phyloP scores from a whole-genome alignment of 2,888 invertebrate species.

The Xiphydria camelus region DNA sequence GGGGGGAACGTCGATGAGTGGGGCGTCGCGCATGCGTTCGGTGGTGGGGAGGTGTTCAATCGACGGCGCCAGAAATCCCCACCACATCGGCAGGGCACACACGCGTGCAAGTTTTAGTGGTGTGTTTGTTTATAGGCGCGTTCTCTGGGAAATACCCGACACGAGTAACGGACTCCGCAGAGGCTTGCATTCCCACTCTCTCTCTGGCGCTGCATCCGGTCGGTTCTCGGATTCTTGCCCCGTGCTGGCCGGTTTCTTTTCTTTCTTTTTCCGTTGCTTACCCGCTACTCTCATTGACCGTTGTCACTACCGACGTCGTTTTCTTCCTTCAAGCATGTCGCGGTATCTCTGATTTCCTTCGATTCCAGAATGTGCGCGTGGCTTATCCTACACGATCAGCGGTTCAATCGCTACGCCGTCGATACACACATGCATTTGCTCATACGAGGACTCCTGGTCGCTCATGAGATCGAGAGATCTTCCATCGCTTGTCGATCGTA shows the following conservation, averaged over 20 bases:
- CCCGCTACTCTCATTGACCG: no score
- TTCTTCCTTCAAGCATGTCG: no score
- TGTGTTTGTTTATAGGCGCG: slow-evolving; percentile 54
- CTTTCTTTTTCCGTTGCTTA: slow-evolving; percentile 2
- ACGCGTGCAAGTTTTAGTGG: slow-evolving; percentile 28
- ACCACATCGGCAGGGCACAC: slow-evolving; percentile 11
- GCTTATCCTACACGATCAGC: no score
- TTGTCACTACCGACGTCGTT: no score
- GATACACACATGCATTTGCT: no score
- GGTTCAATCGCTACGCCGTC: no score
- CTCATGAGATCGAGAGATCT: no score
- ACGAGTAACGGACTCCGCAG: slow-evolving; percentile 51
- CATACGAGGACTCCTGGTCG: no score
- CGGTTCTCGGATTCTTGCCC: slow-evolving; percentile 31
- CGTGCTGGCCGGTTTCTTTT: slow-evolving; percentile 6
- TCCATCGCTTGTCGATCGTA: no score
- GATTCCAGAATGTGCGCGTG: no score
- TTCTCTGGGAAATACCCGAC: slow-evolving; percentile 53
- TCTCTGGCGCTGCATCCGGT: slow-evolving; percentile 52
- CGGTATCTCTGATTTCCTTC: no score
- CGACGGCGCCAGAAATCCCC: slow-evolving; percentile 48
- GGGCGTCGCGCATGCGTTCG: slow-evolving; percentile 8
- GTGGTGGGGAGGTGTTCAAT: slow-evolving; percentile 28
- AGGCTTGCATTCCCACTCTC: slow-evolving; percentile 51
- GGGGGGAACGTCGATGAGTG: slow-evolving; percentile 8